Base-by-base conservation (phyloP, 2,888 invertebrate genomes). In the Cerastis leucographa region DNA sequence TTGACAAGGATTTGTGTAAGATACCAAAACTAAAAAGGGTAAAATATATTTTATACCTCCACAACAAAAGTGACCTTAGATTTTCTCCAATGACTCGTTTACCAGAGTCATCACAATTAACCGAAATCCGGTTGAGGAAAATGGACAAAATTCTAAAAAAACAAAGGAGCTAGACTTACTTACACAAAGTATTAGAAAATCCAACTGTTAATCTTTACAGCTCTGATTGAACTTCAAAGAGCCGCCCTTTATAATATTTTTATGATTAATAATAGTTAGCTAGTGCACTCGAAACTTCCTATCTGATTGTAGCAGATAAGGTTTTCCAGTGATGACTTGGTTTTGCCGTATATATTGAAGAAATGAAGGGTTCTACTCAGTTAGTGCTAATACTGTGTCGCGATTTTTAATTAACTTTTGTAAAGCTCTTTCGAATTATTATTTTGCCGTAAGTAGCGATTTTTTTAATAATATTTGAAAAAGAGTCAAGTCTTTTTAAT, bases 281-380 rank as follows among this genome's bases (percentile, higher is more conserved):
- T 80, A 71, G 65, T 65, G 74, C 78, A 78, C 81, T 89, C 71
- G 51, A 76, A 77, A 66, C 44, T 74, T 22, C 71, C n/a, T 84
- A 87, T 84, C 86, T 49, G 86, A 81, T 87, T 78, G 66, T 68
- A 65, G 7, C 0, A 80, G 89, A 88, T 89, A 88, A 87, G 81
- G 29, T 56, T 68, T 72, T 65, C 75, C 69, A 65, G 62, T 80
- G 86, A 79, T 85, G 85, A 83, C 72, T 78, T 54, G 51, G 51
- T 66, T 40, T n/a, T 14, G 35, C 12, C 8, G 62, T 88, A 89
- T 88, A 88, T 82, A 88, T 80, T 71, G 64, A 73, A 67, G 69
- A 65, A 40, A 51, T 64, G 17, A 46, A 61, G 76, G 71, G 35
- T 25, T 59, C 17, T 8, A 35, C 17, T 74, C 84, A 84, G 84